Conservation (phyloP, 2,888 invertebrate species). For the Odontocerum albicorne region DNA sequence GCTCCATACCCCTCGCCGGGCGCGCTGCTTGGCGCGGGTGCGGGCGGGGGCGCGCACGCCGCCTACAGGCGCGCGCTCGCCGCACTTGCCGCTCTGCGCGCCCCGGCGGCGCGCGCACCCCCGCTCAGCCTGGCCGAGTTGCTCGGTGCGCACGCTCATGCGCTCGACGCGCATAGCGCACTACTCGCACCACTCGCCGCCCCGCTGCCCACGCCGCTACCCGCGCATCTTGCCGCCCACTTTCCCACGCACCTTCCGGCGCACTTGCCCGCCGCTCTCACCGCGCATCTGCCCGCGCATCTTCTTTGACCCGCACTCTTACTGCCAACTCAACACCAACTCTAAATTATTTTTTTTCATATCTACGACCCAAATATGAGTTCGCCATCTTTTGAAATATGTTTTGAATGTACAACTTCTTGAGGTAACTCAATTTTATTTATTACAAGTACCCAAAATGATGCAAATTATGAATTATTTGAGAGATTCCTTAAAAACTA, state of each 20-base stretch:
- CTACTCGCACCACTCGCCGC: conserved; percentile 71
- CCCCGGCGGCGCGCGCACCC: conserved; percentile 48
- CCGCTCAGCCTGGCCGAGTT: conserved; percentile 69
- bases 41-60: conserved; percentile 50
- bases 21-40: conserved; percentile 49
- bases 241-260: conserved; percentile 60
- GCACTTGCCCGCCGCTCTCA: conserved; percentile 44
- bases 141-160: conserved; percentile 69
- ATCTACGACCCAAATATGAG: too few species aligned
- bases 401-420: too few species aligned
- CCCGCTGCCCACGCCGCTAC: conserved; percentile 53
- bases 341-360: too few species aligned
- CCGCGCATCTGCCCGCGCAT: conserved; percentile 41
- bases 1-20: conserved; percentile 56
- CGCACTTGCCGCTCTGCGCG: conserved; percentile 50
- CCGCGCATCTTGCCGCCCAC: conserved; percentile 52
- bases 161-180: conserved; percentile 56
- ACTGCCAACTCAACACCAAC: conserved; percentile 43
- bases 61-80: conserved; percentile 47
- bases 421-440: too few species aligned
- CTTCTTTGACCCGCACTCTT: conserved; percentile 56
- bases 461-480: too few species aligned
- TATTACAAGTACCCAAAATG: too few species aligned
- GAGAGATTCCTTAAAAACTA: too few species aligned
- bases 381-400: too few species aligned